Percentiles rank a stretch among this genome's conserved stretches.
Evolutionary conservation across 1,140 invertebrate genomes (phyloP).

Genomic region (Philaenus spumarius): DNA sequence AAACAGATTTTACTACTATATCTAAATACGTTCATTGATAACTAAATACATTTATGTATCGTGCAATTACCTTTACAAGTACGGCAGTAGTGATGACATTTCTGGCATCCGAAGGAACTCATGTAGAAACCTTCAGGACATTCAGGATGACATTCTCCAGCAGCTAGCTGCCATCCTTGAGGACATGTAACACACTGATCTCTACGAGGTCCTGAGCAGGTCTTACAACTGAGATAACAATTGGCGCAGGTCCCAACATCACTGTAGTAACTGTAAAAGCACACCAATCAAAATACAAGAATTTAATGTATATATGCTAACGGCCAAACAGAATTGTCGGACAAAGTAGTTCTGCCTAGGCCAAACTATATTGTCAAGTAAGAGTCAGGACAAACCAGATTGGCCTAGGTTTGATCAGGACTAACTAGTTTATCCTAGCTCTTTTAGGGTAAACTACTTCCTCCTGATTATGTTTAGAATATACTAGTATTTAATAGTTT

Average conservation of each 20-base stretch:
- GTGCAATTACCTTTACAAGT: constrained; percentile 66
- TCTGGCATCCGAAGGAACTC: constrained; percentile 68
- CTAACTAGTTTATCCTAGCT: no score
- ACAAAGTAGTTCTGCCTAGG: no score
- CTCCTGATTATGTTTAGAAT: no score
- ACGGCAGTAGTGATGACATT: constrained; percentile 76
- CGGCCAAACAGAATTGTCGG: no score
- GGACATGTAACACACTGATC: constrained; percentile 81
- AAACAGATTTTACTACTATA: neutral
- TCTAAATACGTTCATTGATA: neutral
- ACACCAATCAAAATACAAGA: no score
- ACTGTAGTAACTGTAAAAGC: constrained; percentile 64
- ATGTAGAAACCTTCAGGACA: constrained; percentile 80
- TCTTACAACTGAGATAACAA: constrained; percentile 75
- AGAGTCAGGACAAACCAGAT: no score
- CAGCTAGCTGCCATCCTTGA: constrained; percentile 63
- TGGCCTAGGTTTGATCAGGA: no score
- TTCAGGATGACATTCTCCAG: constrained; percentile 71
- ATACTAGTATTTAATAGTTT: no score
- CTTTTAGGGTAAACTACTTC: no score
- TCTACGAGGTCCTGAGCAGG: constrained; percentile 67
- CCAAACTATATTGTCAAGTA: no score
- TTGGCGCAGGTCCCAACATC: constrained; percentile 71
- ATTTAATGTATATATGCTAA: no score
- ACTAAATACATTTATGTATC: no score